Conservation (phyloP, 2,113 vertebrate species). For the Percopsis transmontana region DNA sequence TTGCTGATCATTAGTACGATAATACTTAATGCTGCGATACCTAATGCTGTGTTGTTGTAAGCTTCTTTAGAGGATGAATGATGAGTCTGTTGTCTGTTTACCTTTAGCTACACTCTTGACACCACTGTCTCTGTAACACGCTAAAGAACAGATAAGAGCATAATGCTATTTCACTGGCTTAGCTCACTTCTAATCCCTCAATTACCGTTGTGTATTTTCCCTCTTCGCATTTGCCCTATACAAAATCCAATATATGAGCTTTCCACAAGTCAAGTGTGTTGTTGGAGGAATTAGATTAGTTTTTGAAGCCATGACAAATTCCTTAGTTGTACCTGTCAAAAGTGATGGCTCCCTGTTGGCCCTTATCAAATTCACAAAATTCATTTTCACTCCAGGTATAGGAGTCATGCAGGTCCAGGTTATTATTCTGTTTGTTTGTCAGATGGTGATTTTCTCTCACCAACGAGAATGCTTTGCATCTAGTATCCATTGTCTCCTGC, state of each 20-base stretch:
- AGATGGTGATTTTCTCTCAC: slow-evolving; percentile 73
- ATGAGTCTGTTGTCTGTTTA: slow-evolving; percentile 46
- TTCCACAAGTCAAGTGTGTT: slow-evolving; percentile 75
- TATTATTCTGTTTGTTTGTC: slow-evolving; percentile 82
- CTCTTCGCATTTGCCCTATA: slow-evolving; percentile 62
- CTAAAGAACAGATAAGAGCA: slow-evolving; percentile 58
- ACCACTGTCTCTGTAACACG: slow-evolving; percentile 49
- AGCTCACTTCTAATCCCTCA: slow-evolving; percentile 73
- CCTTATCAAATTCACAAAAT: slow-evolving; percentile 81
- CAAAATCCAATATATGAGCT: slow-evolving; percentile 75
- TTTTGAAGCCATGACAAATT: slow-evolving; percentile 80
- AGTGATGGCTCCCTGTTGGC: slow-evolving; percentile 80
- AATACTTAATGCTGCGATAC: slow-evolving; percentile 13
- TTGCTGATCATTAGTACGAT: slow-evolving; percentile 20
- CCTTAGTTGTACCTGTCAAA: slow-evolving; percentile 79
- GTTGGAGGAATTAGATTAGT: slow-evolving; percentile 77
- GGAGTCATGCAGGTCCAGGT: slow-evolving; percentile 68
- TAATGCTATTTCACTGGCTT: slow-evolving; percentile 56
- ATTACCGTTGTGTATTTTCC: slow-evolving; percentile 69
- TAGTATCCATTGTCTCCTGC: slow-evolving; percentile 54
- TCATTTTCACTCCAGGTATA: slow-evolving; percentile 77
- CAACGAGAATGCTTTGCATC: slow-evolving; percentile 67
- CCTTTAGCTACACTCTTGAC: slow-evolving; percentile 56
- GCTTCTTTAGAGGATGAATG: slow-evolving; percentile 27
- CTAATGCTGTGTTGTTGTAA: slow-evolving; percentile 32